Conservation (phyloP, 2,113 vertebrate species). For the Archilochus colubris region DNA sequence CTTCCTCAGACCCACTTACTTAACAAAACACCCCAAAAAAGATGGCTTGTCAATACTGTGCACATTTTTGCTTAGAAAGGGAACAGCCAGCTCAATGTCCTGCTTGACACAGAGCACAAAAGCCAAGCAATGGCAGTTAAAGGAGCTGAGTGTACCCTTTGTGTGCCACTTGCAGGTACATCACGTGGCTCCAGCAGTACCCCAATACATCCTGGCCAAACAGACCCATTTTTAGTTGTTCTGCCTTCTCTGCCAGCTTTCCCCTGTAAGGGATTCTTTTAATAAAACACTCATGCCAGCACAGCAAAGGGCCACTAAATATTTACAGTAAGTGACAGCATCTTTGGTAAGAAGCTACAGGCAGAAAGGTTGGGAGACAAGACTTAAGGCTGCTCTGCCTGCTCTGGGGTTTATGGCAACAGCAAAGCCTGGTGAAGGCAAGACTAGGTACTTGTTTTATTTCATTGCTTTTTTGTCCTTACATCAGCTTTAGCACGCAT, state of each 20-base stretch:
- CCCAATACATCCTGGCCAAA: not conserved
- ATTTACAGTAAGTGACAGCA: slow-evolving; percentile 31
- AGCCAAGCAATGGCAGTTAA: not conserved
- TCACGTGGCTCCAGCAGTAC: not conserved
- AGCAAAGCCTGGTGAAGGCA: not conserved
- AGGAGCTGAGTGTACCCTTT: not conserved
- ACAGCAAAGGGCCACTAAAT: not conserved
- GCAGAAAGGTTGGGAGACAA: not conserved
- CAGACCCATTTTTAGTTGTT: not conserved
- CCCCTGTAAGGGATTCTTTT: not conserved
- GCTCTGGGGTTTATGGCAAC: not conserved
- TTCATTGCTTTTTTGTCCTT: not conserved
- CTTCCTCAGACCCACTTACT: not conserved
- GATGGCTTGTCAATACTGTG: not conserved
- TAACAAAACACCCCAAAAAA: not conserved
- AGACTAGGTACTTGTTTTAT: not conserved
- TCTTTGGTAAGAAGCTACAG: not conserved
- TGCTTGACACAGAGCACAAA: not conserved
- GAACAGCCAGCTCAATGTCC: not conserved
- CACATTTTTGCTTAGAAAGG: not conserved
- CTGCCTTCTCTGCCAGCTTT: not conserved
- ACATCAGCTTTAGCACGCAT: not conserved
- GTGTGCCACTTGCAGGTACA: not conserved
- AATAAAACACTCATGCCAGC: not conserved
- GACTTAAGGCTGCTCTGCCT: not conserved